Evolutionary conservation across 2,888 invertebrate genomes (phyloP), one percentile per base, ranked within the genome.

Genomic region (Eupeodes latifasciatus): DNA sequence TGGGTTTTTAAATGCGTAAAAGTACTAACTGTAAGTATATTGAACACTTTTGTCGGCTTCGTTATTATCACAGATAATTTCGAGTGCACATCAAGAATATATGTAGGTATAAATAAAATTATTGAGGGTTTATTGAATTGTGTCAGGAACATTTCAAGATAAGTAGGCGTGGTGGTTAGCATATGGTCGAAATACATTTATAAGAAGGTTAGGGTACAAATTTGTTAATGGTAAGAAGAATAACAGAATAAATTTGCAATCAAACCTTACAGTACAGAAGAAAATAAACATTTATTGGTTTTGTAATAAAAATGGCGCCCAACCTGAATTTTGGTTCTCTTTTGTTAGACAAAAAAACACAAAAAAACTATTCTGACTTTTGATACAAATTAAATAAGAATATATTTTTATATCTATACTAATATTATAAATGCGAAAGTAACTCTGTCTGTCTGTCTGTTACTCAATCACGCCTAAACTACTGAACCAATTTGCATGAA

Each of bases 101-200:
- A 27, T 4, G 7, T 16, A 40, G 12, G 40, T 40, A 55, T 36
- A 69, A 55, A 55, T 55, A 4, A 16, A 72, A 81, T 72, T 62
- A 53, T 55, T 27, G 72, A 27, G 44, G 62, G 27, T 77, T 81
- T 74, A 82, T 16, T 86, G 74, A 71, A 72, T 71, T 81, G 69
- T 75, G 72, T 77, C 77, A 85, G 85, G 4, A 57, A 11, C 53
- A 34, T 44, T 40, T 61, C 36, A 14, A 11, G 44, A 36, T 47
- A 64, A n/a, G 16, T 47, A 49, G 19, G 51, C 27, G 27, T 27
- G 0, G 27, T 27, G 27, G 27, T 0, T 7, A 64, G 11, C 81
- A 77, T 77, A 59, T 78, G 81, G 61, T 53, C 0, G 5, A 9
- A 40, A 44, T 10, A 40, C 19, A 19, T 67, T 71, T 12, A 53